These are phyloP conservation scores for Chrysolina americana DNA, from an alignment of 2,888 invertebrate genomes.

Conservation along the genomic window DNA sequence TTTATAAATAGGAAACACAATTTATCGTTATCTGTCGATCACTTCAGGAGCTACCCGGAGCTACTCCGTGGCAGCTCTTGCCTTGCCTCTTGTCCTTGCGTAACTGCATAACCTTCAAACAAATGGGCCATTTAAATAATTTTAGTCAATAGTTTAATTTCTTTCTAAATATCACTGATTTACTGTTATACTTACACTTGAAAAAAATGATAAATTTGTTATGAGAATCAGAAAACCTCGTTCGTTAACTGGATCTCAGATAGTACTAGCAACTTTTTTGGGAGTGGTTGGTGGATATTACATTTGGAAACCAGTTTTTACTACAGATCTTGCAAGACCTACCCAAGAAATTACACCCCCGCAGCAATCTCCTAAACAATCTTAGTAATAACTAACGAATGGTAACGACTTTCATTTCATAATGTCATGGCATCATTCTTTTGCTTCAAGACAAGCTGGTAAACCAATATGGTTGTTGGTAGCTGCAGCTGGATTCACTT, in stretches of 20 bases:
- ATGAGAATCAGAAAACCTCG: constrained; percentile 63
- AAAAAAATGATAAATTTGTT: not conserved
- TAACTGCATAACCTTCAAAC: too few species aligned
- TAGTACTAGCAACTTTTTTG: constrained; percentile 60
- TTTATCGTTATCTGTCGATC: too few species aligned
- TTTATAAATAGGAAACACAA: too few species aligned
- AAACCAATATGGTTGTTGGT: constrained; percentile 54
- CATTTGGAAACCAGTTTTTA: constrained; percentile 68
- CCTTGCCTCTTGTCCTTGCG: too few species aligned
- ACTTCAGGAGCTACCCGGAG: too few species aligned
- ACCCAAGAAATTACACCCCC: not conserved
- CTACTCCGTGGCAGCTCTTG: too few species aligned
- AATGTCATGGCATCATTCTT: constrained; percentile 42
- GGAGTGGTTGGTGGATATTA: constrained; percentile 66
- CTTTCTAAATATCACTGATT: not conserved
- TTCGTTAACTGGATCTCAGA: constrained; percentile 61
- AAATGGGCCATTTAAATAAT: too few species aligned
- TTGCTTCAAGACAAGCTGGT: constrained; percentile 51
- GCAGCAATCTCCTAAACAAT: not conserved
- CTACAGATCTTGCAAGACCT: constrained; percentile 29
- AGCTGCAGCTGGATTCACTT: constrained; percentile 52
- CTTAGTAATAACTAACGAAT: constrained; percentile 2
- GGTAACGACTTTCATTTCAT: not conserved
- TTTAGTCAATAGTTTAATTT: too few species aligned
- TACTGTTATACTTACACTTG: not conserved